Evolutionary conservation across 2,797 vertebrate species (phyloP), one percentile per base, ranked within the genome.

Genomic region (Rhabdophis nuchalis): DNA sequence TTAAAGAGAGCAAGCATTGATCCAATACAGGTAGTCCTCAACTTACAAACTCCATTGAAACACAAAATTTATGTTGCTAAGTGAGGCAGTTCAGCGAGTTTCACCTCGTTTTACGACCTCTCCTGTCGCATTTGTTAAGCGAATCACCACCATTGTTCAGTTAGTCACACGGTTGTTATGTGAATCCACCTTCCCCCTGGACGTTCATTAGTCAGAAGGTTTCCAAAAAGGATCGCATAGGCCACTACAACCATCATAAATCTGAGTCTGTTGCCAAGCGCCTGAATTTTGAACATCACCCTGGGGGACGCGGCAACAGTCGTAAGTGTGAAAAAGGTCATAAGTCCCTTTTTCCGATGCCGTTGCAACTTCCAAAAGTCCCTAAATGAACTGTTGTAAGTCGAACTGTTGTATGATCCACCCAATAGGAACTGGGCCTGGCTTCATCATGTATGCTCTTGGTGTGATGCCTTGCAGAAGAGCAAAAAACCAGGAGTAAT

Each of bases 151-250:
- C 16, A n/a, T 16, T 16, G 14, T 68, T 68, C 0, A 32, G 2
- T 68, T 68, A 68, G 0, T n/a, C 13, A n/a, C 61, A 68, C 1
- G 13, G 0, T 7, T 14, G 61, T 14, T 2, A 68, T n/a, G 29
- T 32, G 5, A 64, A 68, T 64, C 61, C 1, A 0, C 29, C 12
- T 64, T 64, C 61, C 12, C 13, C 0, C 0, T 32, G 0, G 13
- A 68, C 29, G n/a, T n/a, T n/a, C 16, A 2, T 29, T 68, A 1
- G 61, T 32, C 29, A 32, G 61, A 7, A 68, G 61, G 29, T 68
- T 0, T 0, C 61, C 9, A 14, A 68, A 68, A n/a, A 0, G 13
- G 5, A 14, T 68, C 0, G 6, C 0, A 1, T 0, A 0, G 10
- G 10, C 11, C 25, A 60, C 58, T 60, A 9, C 1, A 27, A 11